Conservation (phyloP, 2,113 vertebrate species). For the Protobothrops flavoviridis region DNA sequence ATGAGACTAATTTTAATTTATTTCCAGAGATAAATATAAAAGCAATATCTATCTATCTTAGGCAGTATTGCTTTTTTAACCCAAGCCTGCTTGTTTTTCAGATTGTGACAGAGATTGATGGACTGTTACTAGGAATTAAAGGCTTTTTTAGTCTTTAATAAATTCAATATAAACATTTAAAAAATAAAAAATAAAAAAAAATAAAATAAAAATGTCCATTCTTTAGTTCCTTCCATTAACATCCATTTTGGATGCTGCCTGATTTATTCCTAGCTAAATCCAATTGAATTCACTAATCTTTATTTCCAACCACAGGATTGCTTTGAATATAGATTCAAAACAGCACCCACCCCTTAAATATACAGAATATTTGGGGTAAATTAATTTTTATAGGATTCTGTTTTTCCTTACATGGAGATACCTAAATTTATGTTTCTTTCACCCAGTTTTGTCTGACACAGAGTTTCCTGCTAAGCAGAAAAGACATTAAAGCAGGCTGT, state of each 20-base stretch:
- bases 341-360: not conserved
- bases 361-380: not conserved
- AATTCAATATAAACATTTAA: not conserved
- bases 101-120: not conserved
- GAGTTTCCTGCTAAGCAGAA: not conserved
- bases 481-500: not conserved
- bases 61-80: not conserved
- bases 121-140: not conserved
- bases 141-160: not conserved
- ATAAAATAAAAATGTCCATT: not conserved
- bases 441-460: not conserved
- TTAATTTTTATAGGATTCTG: not conserved
- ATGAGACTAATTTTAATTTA: not conserved
- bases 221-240: not conserved
- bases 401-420: not conserved
- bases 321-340: not conserved
- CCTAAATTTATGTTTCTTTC: not conserved
- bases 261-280: not conserved
- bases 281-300: not conserved
- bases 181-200: too few relatives aligned
- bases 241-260: not conserved
- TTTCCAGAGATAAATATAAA: not conserved
- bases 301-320: not conserved
- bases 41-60: not conserved
- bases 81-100: not conserved